phyloP scores from a whole-genome alignment of 2,888 invertebrate genomes.

The Cataglyphis albicans region DNA sequence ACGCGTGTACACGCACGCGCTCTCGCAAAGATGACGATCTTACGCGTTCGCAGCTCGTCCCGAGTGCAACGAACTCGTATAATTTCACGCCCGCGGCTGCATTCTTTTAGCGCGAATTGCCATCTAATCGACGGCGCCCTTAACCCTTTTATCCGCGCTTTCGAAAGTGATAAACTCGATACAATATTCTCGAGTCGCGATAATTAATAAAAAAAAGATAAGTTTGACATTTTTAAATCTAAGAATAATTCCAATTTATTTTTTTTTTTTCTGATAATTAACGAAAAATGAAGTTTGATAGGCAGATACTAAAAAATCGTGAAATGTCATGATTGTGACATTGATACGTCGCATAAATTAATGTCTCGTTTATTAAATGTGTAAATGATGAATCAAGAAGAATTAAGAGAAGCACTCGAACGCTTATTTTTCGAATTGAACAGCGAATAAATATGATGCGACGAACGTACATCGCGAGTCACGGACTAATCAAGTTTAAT shows the following conservation, averaged over 20 bases:
- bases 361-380: not conserved
- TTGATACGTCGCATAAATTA: not conserved
- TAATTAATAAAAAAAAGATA: not conserved
- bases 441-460: not conserved
- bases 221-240: not conserved
- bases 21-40: constrained; percentile 33
- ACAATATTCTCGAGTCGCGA: not conserved
- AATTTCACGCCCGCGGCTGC: constrained; percentile 68
- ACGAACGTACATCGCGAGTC: constrained; percentile 37
- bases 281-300: not conserved
- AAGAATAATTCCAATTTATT: not conserved
- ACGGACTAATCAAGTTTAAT: constrained; percentile 74
- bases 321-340: not conserved
- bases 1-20: not conserved
- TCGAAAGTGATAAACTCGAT: not conserved
- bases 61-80: constrained; percentile 80
- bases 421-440: not conserved
- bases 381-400: not conserved
- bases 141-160: constrained; percentile 20
- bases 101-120: constrained; percentile 56
- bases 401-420: not conserved
- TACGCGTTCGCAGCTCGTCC: constrained; percentile 35
- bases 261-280: not conserved
- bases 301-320: not conserved
- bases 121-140: constrained; percentile 33